Conservation (phyloP, 2,797 vertebrate species). For the Anableps anableps region DNA sequence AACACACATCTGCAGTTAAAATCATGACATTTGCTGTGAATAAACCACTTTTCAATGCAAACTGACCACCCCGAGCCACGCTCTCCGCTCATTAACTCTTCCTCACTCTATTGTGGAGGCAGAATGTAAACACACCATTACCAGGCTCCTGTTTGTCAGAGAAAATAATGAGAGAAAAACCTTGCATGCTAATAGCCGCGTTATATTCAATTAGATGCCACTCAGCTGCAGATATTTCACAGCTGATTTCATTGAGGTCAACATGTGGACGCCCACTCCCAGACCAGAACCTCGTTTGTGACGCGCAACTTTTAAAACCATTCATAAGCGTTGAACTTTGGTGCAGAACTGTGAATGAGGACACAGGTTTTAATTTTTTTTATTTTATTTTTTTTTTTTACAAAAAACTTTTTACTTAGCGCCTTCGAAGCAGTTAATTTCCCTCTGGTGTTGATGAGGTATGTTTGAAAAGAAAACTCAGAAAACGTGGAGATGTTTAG, state of each 20-base stretch:
- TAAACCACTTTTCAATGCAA: constrained; percentile 14
- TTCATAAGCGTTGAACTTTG: background rate
- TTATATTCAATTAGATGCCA: constrained; percentile 38
- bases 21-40: constrained; percentile 9
- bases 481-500: background rate
- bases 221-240: constrained; percentile 24
- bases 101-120: constrained; percentile 35
- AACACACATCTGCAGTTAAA: background rate
- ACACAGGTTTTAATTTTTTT: too few relatives aligned
- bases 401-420: too few relatives aligned
- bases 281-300: background rate
- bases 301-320: background rate
- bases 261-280: constrained; percentile 9
- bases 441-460: too few relatives aligned
- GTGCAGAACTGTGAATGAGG: background rate
- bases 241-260: constrained; percentile 31
- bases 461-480: background rate
- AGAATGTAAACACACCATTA: constrained; percentile 49
- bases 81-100: constrained; percentile 45
- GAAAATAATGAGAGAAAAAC: constrained; percentile 48
- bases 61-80: background rate
- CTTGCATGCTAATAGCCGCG: constrained; percentile 52
- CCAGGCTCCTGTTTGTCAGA: constrained; percentile 44
- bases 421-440: too few relatives aligned
- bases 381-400: too few relatives aligned